Conservation (phyloP, 1,140 invertebrate genomes). For the Lerema accius region DNA sequence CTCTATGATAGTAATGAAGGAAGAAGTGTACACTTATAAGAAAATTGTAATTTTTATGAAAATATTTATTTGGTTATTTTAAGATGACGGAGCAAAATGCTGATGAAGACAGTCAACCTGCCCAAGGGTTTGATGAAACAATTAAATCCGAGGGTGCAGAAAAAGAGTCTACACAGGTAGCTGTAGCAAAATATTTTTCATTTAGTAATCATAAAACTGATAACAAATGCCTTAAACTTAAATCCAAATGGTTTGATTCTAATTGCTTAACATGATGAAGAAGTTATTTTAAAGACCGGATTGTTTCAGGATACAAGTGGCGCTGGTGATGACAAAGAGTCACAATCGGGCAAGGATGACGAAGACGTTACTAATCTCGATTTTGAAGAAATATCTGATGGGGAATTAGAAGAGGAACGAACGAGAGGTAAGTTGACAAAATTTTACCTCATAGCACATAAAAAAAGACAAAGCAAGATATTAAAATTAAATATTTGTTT, state of each 20-base stretch:
- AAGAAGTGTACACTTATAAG: too few relatives aligned
- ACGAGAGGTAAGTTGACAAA: conserved; percentile 60
- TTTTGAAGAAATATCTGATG: conserved; percentile 95
- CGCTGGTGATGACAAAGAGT: conserved; percentile 71
- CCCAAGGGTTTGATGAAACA: conserved; percentile 51
- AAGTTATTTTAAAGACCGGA: too few relatives aligned
- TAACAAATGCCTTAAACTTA: too few relatives aligned
- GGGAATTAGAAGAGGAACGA: conserved; percentile 91
- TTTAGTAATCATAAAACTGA: too few relatives aligned
- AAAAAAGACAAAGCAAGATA: too few relatives aligned
- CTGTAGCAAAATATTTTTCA: too few relatives aligned
- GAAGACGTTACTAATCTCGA: conserved; percentile 90
- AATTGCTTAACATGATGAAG: conserved; percentile 57
- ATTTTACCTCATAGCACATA: too few relatives aligned
- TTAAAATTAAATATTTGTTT: too few relatives aligned
- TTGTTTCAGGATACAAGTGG: conserved; percentile 63
- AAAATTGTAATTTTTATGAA: too few relatives aligned
- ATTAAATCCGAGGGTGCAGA: conserved; percentile 62
- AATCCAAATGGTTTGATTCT: too few relatives aligned
- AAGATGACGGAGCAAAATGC: conserved; percentile 73
- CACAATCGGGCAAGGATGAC: conserved; percentile 83
- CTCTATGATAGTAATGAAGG: too few relatives aligned
- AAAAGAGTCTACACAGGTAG: conserved; percentile 70
- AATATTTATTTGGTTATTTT: conserved; percentile 25
- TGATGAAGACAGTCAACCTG: conserved; percentile 69